Evolutionary conservation across 2,113 vertebrate species (phyloP).

Genomic region (Mungos mungo): DNA sequence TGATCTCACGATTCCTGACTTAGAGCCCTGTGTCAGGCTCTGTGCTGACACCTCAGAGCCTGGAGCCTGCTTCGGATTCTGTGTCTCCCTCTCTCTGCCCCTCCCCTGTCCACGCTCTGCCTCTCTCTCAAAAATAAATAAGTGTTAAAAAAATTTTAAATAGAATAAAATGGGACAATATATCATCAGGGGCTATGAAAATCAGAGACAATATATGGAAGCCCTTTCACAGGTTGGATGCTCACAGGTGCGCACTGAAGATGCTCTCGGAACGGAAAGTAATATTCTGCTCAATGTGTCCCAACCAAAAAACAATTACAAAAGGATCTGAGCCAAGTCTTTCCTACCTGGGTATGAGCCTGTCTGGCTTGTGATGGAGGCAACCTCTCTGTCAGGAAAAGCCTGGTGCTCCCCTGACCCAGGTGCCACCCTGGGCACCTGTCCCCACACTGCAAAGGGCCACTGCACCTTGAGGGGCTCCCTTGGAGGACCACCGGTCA

Average conservation of each 20-base stretch:
- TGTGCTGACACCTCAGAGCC: too few species aligned
- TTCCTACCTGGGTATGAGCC: background rate
- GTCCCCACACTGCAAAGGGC: background rate
- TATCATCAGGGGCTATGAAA: background rate
- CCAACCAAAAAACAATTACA: background rate
- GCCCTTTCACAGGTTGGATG: background rate
- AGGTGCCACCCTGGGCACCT: background rate
- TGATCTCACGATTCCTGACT: too few species aligned
- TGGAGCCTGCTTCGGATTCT: too few species aligned
- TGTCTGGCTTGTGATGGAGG: background rate
- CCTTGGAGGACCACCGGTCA: background rate
- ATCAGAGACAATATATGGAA: background rate
- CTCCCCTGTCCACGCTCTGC: too few species aligned
- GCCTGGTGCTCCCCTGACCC: background rate
- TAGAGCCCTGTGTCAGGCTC: too few species aligned
- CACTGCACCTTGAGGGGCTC: background rate
- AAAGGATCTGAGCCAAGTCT: background rate
- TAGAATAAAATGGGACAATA: background rate
- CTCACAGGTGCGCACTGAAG: background rate
- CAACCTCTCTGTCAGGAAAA: background rate
- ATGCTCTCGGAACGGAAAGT: background rate
- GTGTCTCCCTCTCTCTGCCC: too few species aligned
- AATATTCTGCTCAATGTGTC: background rate
- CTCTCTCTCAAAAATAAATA: too few species aligned
- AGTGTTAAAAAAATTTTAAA: too few species aligned